Conservation (phyloP, 2,888 invertebrate genomes). For the Orchesellides sinensis region DNA sequence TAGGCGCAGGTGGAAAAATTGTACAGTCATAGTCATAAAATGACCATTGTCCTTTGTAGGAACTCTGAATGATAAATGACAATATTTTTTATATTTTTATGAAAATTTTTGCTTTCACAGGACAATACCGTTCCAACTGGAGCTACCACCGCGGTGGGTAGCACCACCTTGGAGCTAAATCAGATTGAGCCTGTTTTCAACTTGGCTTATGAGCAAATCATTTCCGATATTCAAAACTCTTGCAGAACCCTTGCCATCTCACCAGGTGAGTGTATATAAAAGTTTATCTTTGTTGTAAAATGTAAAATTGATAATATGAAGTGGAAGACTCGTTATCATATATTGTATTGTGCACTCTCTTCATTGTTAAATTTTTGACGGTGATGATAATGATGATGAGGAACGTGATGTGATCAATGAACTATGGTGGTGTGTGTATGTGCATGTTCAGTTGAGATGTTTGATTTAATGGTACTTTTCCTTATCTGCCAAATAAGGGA, state of each 20-base stretch:
- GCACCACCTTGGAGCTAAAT: conserved; percentile 69
- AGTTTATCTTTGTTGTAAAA: too few species aligned
- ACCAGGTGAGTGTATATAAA: conserved; percentile 85
- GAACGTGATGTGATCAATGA: neutral
- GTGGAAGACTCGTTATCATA: neutral
- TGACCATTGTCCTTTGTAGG: too few species aligned
- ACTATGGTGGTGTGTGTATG: too few species aligned
- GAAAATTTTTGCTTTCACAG: conserved; percentile 18
- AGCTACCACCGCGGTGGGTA: conserved; percentile 45
- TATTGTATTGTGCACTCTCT: neutral
- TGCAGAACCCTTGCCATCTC: conserved; percentile 92
- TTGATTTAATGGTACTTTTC: conserved; percentile 5
- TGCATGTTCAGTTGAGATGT: too few species aligned
- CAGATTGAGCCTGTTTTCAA: conserved; percentile 77
- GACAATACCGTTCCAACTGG: conserved; percentile 51
- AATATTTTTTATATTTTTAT: neutral
- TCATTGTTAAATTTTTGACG: too few species aligned
- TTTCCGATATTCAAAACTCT: conserved; percentile 90
- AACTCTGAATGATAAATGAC: neutral
- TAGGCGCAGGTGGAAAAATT: too few species aligned
- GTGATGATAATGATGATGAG: too few species aligned
- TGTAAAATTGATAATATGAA: too few species aligned
- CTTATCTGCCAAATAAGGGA: neutral
- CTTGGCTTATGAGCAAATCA: conserved; percentile 90
- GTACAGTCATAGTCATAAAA: too few species aligned